Evolutionary conservation across 2,888 invertebrate species (phyloP), one percentile per base, ranked within the genome.

Genomic region (Hypselothyrea guttata): DNA sequence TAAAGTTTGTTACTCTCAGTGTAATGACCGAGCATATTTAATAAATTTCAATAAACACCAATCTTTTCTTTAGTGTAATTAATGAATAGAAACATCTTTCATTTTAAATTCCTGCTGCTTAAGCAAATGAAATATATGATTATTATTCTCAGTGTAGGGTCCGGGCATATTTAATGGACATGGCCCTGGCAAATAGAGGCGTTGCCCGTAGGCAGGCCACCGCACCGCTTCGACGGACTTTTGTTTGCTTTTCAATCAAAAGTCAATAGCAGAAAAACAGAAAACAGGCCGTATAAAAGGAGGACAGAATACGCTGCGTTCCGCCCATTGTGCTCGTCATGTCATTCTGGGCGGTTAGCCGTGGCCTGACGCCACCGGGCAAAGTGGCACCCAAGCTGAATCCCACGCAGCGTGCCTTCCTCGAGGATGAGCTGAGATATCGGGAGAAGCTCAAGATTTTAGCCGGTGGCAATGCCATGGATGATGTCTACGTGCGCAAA

Each of bases 351-450:
- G 88, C 86, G 18, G 71, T 82, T 11, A 76, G 77, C 45, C 77
- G 66, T 45, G 85, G 84, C 37, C 31, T 73, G 46, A 72, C 85
- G 48, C 79, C 86, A 7, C 74, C 77, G 34, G 65, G 65, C 44
- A 87, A 87, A 59, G 81, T 89, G 31, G 65, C 75, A 18, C 89
- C 89, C 27, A 87, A 88, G 46, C 71, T 90, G n/a, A 90, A 90
- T 86, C 90, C 90, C 3, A 88, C 89, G 66, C 90, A 90, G 66
- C 87, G 88, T 0, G 87, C 87, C 42, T 89, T 90, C 40, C 81
- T 89, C 1, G 89, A 90, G 58, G 90, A 90, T 72, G 88, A 89
- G 51, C 56, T 86, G 28, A 85, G 90, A 7, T 84, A 86, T 30
- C 86, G 88, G 0, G 87, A 89, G 37, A 88, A 88, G 48, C 47